Evolutionary conservation across 1,140 invertebrate genomes (phyloP).

Genomic region (Nasonia longicornis): DNA sequence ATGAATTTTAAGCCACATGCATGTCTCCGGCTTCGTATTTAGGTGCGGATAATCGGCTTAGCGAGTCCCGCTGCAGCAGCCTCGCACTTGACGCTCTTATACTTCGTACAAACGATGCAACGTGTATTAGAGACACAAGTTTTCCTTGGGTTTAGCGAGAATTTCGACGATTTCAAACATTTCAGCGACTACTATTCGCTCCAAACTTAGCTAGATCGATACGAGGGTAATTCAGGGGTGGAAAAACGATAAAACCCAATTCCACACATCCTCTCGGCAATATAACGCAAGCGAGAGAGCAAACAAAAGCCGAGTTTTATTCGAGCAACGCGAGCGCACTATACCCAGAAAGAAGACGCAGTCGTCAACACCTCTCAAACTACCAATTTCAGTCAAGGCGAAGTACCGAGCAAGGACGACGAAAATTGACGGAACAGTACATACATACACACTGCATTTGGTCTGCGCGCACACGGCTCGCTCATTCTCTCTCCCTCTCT

Average conservation of each 20-base stretch:
- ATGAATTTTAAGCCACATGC: slow-evolving; percentile 66
- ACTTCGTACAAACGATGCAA: too few relatives aligned
- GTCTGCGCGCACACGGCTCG: background rate
- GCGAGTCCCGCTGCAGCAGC: slow-evolving; percentile 52
- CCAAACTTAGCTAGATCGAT: too few relatives aligned
- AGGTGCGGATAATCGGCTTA: slow-evolving; percentile 68
- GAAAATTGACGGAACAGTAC: slow-evolving; percentile 12
- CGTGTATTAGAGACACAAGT: background rate
- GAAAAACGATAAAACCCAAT: too few relatives aligned
- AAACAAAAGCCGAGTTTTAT: background rate
- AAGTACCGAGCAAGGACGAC: slow-evolving; percentile 9
- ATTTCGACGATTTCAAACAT: too few relatives aligned
- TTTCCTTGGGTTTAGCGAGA: too few relatives aligned
- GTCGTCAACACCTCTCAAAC: background rate
- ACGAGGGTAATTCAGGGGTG: too few relatives aligned
- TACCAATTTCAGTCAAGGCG: slow-evolving; percentile 20
- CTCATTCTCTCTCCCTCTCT: too few relatives aligned
- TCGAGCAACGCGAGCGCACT: too few relatives aligned
- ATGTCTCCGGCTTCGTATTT: slow-evolving; percentile 68
- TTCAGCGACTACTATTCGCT: too few relatives aligned
- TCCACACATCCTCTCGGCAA: background rate
- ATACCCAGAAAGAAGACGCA: background rate
- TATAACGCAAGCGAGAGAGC: background rate
- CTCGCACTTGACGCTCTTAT: background rate
- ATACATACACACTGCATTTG: background rate